A percentile compares a stretch with the other conserved stretches of the same genome.
Conservation (phyloP, 2,888 invertebrate genomes). For the Sarcophaga subvicina region DNA sequence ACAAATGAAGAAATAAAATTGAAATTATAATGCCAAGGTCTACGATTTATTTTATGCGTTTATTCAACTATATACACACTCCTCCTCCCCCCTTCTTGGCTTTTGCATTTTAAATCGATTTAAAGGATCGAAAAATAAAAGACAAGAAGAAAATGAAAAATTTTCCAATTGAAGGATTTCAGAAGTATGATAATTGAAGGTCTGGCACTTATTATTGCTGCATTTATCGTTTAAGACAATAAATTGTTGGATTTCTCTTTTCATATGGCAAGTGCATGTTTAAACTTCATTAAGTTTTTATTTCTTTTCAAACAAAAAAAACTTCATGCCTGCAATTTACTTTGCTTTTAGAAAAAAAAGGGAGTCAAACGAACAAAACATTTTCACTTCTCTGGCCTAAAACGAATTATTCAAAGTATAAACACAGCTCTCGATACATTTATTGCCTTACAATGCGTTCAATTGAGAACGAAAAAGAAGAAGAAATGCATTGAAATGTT, state of each 20-base stretch:
- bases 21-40: background rate
- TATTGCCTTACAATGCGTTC: background rate
- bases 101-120: background rate
- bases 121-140: background rate
- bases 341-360: background rate
- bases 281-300: constrained; percentile 62
- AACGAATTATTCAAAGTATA: background rate
- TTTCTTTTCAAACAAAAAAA: constrained; percentile 1
- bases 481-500: background rate
- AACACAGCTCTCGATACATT: background rate
- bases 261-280: constrained; percentile 53
- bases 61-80: too few species aligned
- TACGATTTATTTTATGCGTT: background rate
- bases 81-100: too few species aligned
- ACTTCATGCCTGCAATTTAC: background rate
- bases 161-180: background rate
- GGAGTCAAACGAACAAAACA: too few species aligned
- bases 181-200: constrained; percentile 6
- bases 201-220: constrained; percentile 16
- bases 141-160: background rate
- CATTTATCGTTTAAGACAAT: constrained; percentile 22
- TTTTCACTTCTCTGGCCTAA: background rate
- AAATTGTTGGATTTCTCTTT: constrained; percentile 2
- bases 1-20: background rate
- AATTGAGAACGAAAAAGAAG: background rate